Conservation (phyloP, 2,113 vertebrate species). For the Vombatus ursinus region DNA sequence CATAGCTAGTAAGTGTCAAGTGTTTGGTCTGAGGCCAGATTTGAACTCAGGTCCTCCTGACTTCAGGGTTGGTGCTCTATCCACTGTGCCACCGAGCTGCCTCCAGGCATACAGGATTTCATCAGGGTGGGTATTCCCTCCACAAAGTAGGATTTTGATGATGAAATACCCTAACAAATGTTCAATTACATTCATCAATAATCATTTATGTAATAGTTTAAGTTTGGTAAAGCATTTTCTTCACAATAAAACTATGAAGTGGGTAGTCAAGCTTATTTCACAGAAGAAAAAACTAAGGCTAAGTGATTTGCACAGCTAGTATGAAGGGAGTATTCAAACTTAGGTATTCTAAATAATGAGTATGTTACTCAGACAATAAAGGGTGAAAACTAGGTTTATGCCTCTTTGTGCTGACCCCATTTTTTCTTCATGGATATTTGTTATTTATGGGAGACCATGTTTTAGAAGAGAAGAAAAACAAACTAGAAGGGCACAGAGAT, state of each 20-base stretch:
- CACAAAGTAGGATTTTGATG: not conserved
- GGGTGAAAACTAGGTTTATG: not conserved
- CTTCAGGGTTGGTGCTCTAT: too few species aligned
- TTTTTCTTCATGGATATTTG: not conserved
- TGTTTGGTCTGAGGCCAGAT: too few species aligned
- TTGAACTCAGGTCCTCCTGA: too few species aligned
- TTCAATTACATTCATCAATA: not conserved
- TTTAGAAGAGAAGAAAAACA: not conserved
- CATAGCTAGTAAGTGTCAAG: too few species aligned
- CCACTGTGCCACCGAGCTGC: too few species aligned
- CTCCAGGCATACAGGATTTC: too few species aligned
- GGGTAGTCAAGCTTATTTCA: not conserved
- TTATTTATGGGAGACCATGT: not conserved
- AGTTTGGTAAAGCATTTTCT: not conserved
- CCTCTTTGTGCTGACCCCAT: not conserved
- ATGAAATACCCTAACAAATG: not conserved
- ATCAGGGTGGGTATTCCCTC: not conserved
- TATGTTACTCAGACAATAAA: not conserved
- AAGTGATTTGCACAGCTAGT: not conserved
- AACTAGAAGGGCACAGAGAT: not conserved
- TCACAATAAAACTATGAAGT: not conserved
- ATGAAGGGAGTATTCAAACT: not conserved
- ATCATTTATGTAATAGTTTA: not conserved
- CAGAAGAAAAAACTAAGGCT: not conserved
- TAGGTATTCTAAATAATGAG: not conserved